phyloP scores from a whole-genome alignment of 2,888 invertebrate species.

The Temnothorax ravouxi region DNA sequence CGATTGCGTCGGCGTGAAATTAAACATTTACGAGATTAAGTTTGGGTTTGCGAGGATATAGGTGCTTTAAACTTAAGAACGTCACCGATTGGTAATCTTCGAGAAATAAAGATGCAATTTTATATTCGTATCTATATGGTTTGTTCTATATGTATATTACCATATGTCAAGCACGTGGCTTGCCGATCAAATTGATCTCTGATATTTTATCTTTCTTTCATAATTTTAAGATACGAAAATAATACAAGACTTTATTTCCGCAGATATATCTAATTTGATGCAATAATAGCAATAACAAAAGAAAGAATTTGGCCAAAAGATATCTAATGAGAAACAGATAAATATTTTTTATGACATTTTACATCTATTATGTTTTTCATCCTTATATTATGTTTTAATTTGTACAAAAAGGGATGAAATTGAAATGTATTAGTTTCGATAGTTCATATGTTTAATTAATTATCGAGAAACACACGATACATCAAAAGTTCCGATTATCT shows the following conservation, averaged over 20 bases:
- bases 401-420: not conserved
- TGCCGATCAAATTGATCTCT: not conserved
- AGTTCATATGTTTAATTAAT: not conserved
- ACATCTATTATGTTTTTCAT: not conserved
- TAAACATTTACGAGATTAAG: constrained; percentile 42
- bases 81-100: not conserved
- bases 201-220: constrained; percentile 4
- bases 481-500: not conserved
- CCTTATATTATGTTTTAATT: not conserved
- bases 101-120: constrained; percentile 16
- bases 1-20: constrained; percentile 29
- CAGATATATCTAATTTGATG: not conserved
- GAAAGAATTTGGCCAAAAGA: not conserved
- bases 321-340: not conserved
- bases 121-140: not conserved
- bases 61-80: constrained; percentile 25
- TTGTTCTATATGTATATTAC: not conserved
- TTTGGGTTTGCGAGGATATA: constrained; percentile 20
- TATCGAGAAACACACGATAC: not conserved
- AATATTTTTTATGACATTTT: not conserved
- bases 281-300: not conserved
- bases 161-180: constrained; percentile 9
- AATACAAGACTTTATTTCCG: not conserved
- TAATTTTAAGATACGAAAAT: not conserved
- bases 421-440: not conserved